phyloP scores from a whole-genome alignment of 2,888 invertebrate genomes.

The Aricia artaxerxes region DNA sequence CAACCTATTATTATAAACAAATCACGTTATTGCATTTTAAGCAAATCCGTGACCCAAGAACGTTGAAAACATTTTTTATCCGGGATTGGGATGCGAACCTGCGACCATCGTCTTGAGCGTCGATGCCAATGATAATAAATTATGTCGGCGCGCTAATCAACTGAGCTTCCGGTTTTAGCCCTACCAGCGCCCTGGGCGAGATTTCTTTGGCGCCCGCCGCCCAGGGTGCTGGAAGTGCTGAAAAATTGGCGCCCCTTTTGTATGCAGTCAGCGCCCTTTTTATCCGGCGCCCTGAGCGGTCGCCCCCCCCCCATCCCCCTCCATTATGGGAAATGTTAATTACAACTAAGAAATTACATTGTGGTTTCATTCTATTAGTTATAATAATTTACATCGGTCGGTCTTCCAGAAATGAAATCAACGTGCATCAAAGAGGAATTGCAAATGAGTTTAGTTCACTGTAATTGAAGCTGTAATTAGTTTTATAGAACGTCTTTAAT shows the following conservation, averaged over 20 bases:
- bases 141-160: not conserved
- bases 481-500: not conserved
- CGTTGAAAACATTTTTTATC: too few relatives aligned
- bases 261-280: too few relatives aligned
- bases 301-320: too few relatives aligned
- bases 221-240: too few relatives aligned
- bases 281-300: too few relatives aligned
- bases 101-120: not conserved
- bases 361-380: not conserved
- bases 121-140: not conserved
- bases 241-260: too few relatives aligned
- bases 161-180: not conserved
- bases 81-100: too few relatives aligned
- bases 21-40: too few relatives aligned
- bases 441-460: constrained; percentile 3
- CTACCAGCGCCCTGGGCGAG: too few relatives aligned
- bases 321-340: not conserved
- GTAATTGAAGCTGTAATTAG: not conserved
- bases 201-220: too few relatives aligned
- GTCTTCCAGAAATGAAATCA: constrained; percentile 13
- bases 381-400: not conserved
- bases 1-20: too few relatives aligned
- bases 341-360: not conserved
- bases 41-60: too few relatives aligned
- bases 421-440: not conserved